phyloP scores from a whole-genome alignment of 2,797 vertebrate species.

The Artibeus lituratus region DNA sequence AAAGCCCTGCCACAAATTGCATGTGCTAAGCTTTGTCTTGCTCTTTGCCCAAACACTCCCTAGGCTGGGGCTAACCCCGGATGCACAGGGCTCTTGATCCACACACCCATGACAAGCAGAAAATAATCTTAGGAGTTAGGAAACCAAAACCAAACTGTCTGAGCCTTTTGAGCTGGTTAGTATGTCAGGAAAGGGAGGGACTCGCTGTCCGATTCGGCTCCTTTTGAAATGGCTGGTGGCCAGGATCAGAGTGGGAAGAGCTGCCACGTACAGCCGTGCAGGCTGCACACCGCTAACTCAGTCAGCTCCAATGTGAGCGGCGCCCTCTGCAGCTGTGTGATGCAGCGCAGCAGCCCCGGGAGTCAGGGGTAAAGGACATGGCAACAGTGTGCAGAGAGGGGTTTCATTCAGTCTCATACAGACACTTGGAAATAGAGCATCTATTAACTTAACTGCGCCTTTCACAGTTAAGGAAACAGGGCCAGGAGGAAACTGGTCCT shows the following conservation, averaged over 20 bases:
- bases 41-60: constrained; percentile 34
- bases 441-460: neutral
- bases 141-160: constrained; percentile 51
- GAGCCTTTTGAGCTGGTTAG: constrained; percentile 45
- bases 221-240: constrained; percentile 7
- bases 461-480: neutral
- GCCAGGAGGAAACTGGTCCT: neutral
- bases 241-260: neutral
- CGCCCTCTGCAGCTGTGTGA: neutral
- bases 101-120: constrained; percentile 31
- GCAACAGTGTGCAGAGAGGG: accelerated
- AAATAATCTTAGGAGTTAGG: constrained; percentile 22
- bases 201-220: neutral
- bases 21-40: constrained; percentile 15
- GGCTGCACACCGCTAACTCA: neutral
- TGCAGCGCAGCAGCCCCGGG: neutral
- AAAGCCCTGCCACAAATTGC: constrained; percentile 73
- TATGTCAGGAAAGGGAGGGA: constrained; percentile 55
- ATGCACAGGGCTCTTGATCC: neutral
- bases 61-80: neutral
- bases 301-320: neutral
- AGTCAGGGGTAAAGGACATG: neutral
- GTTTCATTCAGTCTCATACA: neutral
- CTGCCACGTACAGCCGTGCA: neutral
- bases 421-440: neutral